These are phyloP conservation scores for Athalia rosae DNA, from an alignment of 2,888 invertebrate species.

Conservation along the genomic window DNA sequence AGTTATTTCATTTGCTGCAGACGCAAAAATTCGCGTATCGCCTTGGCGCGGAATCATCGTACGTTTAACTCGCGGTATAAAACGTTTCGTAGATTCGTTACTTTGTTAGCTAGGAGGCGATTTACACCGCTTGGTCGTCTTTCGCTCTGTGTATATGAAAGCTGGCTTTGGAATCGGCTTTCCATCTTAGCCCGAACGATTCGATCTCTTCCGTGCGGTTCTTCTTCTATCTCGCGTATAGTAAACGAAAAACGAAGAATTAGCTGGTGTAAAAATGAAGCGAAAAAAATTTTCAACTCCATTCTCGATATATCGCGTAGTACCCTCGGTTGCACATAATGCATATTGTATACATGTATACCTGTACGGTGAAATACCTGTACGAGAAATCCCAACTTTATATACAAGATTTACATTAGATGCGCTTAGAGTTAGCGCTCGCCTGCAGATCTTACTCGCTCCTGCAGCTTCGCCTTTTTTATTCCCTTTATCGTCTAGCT, in stretches of 20 bases:
- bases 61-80: too few relatives aligned
- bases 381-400: background rate
- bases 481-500: too few relatives aligned
- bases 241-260: background rate
- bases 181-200: background rate
- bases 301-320: constrained; percentile 35
- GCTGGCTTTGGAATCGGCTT: background rate
- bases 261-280: too few relatives aligned
- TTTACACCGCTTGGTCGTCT: too few relatives aligned
- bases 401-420: constrained; percentile 36
- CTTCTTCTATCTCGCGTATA: background rate
- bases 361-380: background rate
- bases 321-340: background rate
- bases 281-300: background rate
- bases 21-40: too few relatives aligned
- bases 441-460: background rate
- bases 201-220: constrained; percentile 36
- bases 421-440: constrained; percentile 29
- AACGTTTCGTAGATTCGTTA: too few relatives aligned
- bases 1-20: too few relatives aligned
- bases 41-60: too few relatives aligned
- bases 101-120: too few relatives aligned
- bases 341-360: background rate
- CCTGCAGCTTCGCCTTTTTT: too few relatives aligned
- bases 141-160: too few relatives aligned